Evolutionary conservation across 2,797 vertebrate species (phyloP).

Genomic region (Pyrocephalus nanus): DNA sequence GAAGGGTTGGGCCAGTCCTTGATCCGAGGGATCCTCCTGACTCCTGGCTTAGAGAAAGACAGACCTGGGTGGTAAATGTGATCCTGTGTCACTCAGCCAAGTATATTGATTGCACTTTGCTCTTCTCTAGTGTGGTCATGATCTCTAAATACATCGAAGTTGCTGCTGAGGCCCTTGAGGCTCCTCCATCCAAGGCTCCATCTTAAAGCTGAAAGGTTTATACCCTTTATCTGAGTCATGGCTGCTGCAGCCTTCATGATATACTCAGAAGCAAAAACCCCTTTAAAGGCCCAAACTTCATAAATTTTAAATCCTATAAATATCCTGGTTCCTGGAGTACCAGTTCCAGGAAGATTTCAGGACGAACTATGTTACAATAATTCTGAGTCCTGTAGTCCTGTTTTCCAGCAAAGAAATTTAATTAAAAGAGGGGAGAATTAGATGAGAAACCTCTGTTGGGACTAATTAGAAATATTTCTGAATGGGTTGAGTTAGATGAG

Average conservation of each 20-base stretch:
- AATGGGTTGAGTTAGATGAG: neutral
- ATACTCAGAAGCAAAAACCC: neutral
- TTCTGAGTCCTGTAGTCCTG: neutral
- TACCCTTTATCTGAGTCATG: neutral
- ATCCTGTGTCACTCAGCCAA: neutral
- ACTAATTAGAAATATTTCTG: slow-evolving; percentile 21
- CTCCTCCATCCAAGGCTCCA: neutral
- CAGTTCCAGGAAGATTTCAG: neutral
- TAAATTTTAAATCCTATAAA: neutral
- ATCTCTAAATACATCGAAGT: neutral
- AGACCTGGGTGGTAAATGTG: neutral
- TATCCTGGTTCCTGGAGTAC: neutral
- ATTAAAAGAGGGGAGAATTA: neutral
- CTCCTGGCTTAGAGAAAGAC: neutral
- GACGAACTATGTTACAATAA: neutral
- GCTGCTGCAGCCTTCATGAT: neutral
- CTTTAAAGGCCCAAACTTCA: neutral
- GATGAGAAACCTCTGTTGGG: neutral
- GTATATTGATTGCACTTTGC: neutral
- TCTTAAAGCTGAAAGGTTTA: neutral
- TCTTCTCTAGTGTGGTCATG: neutral
- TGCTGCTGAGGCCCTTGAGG: neutral
- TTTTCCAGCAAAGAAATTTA: neutral
- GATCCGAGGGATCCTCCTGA: neutral
- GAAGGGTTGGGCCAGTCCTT: neutral